phyloP scores from a whole-genome alignment of 2,797 vertebrate species.

The Argentina silus region DNA sequence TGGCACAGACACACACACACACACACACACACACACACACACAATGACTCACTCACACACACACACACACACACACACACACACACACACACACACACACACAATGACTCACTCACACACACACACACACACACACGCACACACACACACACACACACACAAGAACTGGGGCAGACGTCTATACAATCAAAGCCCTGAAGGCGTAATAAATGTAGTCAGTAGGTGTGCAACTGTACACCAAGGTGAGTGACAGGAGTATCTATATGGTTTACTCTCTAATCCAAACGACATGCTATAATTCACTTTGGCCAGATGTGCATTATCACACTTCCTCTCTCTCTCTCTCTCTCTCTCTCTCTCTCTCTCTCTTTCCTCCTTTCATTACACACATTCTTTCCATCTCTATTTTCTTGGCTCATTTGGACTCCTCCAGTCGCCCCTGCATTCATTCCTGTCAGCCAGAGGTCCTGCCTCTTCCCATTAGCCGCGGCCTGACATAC shows the following conservation, averaged over 20 bases:
- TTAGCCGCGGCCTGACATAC: conserved; percentile 23
- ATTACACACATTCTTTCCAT: conserved; percentile 58
- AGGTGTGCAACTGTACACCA: conserved; percentile 19
- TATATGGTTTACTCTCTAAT: conserved; percentile 33
- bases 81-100: not conserved
- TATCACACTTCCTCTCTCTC: conserved; percentile 12
- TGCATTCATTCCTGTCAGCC: conserved; percentile 17
- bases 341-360: conserved; percentile 18
- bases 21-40: no score
- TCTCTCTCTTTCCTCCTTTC: conserved; percentile 18
- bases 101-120: no score
- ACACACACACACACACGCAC: not conserved
- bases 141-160: not conserved
- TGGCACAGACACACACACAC: no score
- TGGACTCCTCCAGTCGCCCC: conserved; percentile 39
- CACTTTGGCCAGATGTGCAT: conserved; percentile 49
- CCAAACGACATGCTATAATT: conserved; percentile 38
- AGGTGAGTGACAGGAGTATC: conserved; percentile 38
- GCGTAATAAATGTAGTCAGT: not conserved
- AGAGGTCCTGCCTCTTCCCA: conserved; percentile 28
- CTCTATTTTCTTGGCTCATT: conserved; percentile 52
- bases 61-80: no score
- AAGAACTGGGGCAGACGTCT: not conserved
- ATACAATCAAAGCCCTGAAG: not conserved
- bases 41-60: no score